These are phyloP conservation scores for Tapirus terrestris DNA, from an alignment of 2,113 vertebrate species.

Conservation along the genomic window DNA sequence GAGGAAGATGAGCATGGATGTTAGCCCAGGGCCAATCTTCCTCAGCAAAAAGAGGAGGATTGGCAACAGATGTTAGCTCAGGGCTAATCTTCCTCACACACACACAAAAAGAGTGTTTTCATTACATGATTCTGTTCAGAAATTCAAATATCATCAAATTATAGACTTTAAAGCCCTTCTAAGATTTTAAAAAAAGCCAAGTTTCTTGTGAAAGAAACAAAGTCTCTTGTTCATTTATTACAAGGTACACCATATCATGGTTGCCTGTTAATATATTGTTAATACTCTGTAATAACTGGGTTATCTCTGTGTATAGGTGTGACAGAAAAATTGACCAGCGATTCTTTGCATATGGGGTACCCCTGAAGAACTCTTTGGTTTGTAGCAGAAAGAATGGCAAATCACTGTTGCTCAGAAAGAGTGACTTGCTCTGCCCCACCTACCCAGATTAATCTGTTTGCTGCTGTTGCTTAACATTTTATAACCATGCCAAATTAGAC, in stretches of 20 bases:
- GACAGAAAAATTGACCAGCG: constrained; percentile 27
- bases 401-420: constrained; percentile 9
- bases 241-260: not conserved
- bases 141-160: constrained; percentile 39
- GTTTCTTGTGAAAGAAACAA: not conserved
- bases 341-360: constrained; percentile 34
- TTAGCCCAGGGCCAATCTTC: no score
- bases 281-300: constrained; percentile 38
- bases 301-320: constrained; percentile 50
- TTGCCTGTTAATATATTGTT: not conserved
- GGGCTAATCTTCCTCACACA: no score
- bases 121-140: constrained; percentile 16
- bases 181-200: not conserved
- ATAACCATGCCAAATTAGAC: not conserved
- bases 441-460: constrained; percentile 14
- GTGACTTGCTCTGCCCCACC: not conserved
- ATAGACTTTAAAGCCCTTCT: not conserved
- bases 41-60: no score
- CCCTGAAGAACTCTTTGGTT: constrained; percentile 50
- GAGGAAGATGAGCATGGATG: no score
- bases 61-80: no score
- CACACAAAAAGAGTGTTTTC: not conserved
- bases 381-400: constrained; percentile 52
- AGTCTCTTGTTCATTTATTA: not conserved
- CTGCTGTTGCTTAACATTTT: constrained; percentile 23